Conservation (phyloP, 2,113 vertebrate genomes). For the Bolborhynchus lineola region DNA sequence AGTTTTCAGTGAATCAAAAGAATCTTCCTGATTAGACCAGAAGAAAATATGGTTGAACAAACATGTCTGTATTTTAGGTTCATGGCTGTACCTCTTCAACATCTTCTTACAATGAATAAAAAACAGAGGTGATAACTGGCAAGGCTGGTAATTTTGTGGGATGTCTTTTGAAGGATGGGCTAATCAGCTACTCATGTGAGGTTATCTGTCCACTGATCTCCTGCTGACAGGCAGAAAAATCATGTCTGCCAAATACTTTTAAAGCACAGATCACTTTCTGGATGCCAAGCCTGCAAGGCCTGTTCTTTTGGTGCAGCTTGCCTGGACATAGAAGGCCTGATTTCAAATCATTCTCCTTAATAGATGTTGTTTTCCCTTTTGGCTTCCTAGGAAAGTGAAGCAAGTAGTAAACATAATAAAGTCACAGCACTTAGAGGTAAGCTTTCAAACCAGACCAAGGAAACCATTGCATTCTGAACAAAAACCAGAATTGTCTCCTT, state of each 20-base stretch:
- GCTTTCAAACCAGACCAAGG: slow-evolving; percentile 68
- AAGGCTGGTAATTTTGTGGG: neutral
- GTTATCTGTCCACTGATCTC: slow-evolving; percentile 32
- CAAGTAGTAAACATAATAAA: slow-evolving; percentile 49
- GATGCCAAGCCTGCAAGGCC: slow-evolving; percentile 44
- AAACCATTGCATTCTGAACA: slow-evolving; percentile 48
- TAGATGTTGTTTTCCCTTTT: slow-evolving; percentile 39
- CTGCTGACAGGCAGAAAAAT: slow-evolving; percentile 22
- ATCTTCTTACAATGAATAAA: neutral
- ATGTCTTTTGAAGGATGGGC: neutral
- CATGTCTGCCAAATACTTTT: neutral
- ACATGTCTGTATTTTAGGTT: neutral
- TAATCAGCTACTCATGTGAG: neutral
- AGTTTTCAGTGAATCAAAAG: neutral
- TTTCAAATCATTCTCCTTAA: slow-evolving; percentile 12
- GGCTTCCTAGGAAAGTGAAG: slow-evolving; percentile 24
- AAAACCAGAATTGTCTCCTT: neutral
- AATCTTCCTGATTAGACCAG: neutral
- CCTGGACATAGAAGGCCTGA: neutral
- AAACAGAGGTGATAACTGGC: neutral
- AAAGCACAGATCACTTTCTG: neutral
- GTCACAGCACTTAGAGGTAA: slow-evolving; percentile 20
- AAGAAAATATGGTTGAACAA: neutral
- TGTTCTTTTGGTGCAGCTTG: slow-evolving; percentile 48
- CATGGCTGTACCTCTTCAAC: neutral